phyloP scores from a whole-genome alignment of 1,140 invertebrate species.

The Hycleus phaleratus region DNA sequence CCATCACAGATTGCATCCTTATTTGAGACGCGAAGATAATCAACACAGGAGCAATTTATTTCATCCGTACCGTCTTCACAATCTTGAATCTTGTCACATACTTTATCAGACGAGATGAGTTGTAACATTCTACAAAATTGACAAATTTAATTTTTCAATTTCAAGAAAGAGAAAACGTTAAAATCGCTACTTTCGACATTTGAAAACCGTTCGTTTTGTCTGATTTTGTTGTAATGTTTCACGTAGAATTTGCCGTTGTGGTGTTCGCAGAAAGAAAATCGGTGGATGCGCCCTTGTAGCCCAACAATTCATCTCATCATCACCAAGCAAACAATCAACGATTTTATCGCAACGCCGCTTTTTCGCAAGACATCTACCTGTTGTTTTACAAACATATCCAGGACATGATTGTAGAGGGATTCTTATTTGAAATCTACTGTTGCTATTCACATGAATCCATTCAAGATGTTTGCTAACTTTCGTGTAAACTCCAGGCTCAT shows the following conservation, averaged over 20 bases:
- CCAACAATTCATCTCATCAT: constrained; percentile 64
- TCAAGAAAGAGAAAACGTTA: not conserved
- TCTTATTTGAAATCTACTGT: constrained; percentile 15
- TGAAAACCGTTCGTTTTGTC: constrained; percentile 28
- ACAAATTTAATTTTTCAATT: not conserved
- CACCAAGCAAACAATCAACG: constrained; percentile 65
- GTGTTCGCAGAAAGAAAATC: no score
- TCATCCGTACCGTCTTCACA: constrained; percentile 81
- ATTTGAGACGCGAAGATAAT: constrained; percentile 51
- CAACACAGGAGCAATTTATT: constrained; percentile 60
- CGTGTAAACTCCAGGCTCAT: constrained; percentile 77
- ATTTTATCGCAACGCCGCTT: constrained; percentile 58
- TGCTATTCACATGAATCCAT: constrained; percentile 59
- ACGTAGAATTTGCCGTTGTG: no score
- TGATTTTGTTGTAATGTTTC: no score
- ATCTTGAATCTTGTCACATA: constrained; percentile 63
- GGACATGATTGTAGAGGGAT: constrained; percentile 57
- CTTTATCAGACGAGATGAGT: constrained; percentile 48
- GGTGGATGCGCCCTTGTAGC: no score
- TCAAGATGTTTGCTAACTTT: constrained; percentile 60
- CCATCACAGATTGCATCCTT: constrained; percentile 65
- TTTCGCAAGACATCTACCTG: constrained; percentile 56
- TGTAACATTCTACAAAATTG: constrained; percentile 44
- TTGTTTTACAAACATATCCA: constrained; percentile 57
- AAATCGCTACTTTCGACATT: constrained; percentile 38